A percentile compares a stretch with the other conserved stretches of the same genome.
Conservation (phyloP, 2,797 vertebrate genomes). For the Lerista edwardsae region DNA sequence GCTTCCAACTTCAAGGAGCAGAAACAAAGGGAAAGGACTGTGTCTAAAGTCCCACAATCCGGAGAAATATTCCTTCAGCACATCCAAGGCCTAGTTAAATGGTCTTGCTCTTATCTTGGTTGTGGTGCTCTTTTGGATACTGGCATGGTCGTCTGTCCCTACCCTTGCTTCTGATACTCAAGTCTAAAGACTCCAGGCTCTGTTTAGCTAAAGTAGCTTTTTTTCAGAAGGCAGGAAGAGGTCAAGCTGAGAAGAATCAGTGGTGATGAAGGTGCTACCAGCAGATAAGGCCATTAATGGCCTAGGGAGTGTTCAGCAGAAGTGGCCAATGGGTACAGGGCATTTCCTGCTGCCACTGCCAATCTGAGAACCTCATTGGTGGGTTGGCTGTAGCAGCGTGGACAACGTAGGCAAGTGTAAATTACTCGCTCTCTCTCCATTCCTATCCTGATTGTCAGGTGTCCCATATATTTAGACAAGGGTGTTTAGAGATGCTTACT, state of each 20-base stretch:
- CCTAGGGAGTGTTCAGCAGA: too few species aligned
- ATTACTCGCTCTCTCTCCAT: not conserved
- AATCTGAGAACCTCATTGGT: too few species aligned
- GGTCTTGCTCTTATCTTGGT: not conserved
- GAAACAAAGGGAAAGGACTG: constrained; percentile 60
- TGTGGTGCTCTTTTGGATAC: not conserved
- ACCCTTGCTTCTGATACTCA: not conserved
- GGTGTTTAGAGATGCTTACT: not conserved
- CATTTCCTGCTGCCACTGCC: too few species aligned
- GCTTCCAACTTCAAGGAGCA: constrained; percentile 71
- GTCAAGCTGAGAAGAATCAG: too few species aligned
- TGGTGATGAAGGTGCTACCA: too few species aligned
- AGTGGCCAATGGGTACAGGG: too few species aligned
- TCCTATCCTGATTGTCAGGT: not conserved
- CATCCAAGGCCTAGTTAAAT: not conserved
- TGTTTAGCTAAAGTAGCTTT: not conserved
- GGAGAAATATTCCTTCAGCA: constrained; percentile 10
- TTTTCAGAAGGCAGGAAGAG: too few species aligned
- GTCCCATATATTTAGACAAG: not conserved
- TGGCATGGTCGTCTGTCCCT: not conserved
- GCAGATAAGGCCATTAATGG: too few species aligned
- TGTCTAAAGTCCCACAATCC: constrained; percentile 50
- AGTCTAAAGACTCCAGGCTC: not conserved
- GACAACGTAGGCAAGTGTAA: not conserved
- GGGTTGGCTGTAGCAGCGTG: not conserved